phyloP scores from a whole-genome alignment of 1,140 invertebrate species.

The Psilanteris sp. region DNA sequence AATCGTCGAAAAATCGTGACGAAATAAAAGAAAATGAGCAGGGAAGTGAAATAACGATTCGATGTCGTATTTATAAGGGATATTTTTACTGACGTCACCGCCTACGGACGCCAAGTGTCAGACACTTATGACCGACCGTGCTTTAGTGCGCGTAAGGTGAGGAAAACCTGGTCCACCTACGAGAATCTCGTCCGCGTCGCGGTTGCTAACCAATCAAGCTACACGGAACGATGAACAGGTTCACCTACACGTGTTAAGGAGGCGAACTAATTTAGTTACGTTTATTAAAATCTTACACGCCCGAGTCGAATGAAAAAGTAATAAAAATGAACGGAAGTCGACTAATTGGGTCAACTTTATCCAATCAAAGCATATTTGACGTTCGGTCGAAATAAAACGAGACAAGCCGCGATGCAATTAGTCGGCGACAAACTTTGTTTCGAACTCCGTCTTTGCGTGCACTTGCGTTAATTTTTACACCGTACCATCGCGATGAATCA shows the following conservation, averaged over 20 bases:
- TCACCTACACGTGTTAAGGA: constrained; percentile 73
- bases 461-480: too few relatives aligned
- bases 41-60: constrained; percentile 51
- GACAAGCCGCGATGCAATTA: too few relatives aligned
- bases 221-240: constrained; percentile 69
- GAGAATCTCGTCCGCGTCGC: constrained; percentile 46
- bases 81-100: constrained; percentile 58
- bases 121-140: constrained; percentile 51
- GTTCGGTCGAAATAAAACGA: too few relatives aligned
- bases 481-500: too few relatives aligned
- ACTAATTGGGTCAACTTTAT: constrained; percentile 5
- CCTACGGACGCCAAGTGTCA: constrained; percentile 50
- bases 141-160: constrained; percentile 60
- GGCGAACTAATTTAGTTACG: constrained; percentile 54
- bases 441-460: too few relatives aligned
- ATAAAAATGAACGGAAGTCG: constrained; percentile 6
- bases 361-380: too few relatives aligned
- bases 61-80: constrained; percentile 58
- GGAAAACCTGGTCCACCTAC: constrained; percentile 69
- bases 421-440: too few relatives aligned
- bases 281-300: constrained; percentile 45
- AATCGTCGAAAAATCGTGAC: constrained; percentile 27
- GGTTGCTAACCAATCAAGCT: constrained; percentile 67
- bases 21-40: constrained; percentile 45
- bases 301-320: constrained; percentile 2